Percentiles rank a stretch among this genome's conserved stretches.
phyloP scores from a whole-genome alignment of 2,113 vertebrate species.

The Capra hircus region DNA sequence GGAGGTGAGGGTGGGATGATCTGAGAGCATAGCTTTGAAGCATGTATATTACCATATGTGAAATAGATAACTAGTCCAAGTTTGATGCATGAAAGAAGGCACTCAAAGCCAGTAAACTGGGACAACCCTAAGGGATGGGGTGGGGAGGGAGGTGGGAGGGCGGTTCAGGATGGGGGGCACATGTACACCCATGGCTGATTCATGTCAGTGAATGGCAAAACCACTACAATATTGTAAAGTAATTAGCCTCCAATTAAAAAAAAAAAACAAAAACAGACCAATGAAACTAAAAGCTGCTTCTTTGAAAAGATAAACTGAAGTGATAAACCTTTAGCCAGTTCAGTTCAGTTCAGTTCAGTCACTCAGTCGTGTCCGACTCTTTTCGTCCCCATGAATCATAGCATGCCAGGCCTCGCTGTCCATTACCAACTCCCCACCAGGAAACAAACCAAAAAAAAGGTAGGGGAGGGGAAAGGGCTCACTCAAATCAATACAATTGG shows the following conservation, averaged over 20 bases:
- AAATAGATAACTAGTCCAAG: neutral
- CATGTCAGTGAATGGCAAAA: neutral
- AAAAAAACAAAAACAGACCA: neutral
- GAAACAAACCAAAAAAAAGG: neutral
- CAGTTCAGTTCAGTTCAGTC: too few relatives aligned
- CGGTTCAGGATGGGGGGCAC: neutral
- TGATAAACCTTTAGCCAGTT: neutral
- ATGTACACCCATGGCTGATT: neutral
- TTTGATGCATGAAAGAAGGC: neutral
- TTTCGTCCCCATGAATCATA: fast-evolving
- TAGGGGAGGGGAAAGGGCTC: neutral
- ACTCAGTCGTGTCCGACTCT: too few relatives aligned
- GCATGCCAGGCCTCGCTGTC: too few relatives aligned
- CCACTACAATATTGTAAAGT: neutral
- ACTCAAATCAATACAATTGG: neutral
- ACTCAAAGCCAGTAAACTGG: neutral
- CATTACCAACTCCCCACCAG: neutral
- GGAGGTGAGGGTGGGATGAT: neutral
- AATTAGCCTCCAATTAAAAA: neutral
- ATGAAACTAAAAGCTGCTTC: neutral
- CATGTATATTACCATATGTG: neutral
- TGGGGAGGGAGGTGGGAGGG: fast-evolving
- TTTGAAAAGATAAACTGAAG: neutral
- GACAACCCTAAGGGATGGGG: neutral
- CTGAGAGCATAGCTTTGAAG: neutral